A percentile compares a stretch with the other conserved stretches of the same genome.
phyloP scores from a whole-genome alignment of 1,140 invertebrate species.

The Brachionus sp. region DNA sequence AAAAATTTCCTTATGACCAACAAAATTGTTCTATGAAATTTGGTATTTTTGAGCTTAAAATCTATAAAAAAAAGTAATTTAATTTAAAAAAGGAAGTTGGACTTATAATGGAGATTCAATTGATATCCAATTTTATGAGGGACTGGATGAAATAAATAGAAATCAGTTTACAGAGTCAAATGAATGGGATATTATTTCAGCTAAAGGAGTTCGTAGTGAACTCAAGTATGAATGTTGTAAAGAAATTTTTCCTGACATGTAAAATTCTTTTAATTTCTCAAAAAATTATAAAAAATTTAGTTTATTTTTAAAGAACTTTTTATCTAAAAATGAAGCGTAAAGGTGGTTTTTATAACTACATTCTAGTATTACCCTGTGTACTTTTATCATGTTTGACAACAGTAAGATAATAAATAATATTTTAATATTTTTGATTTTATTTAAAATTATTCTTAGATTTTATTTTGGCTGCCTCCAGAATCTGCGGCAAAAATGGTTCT shows the following conservation, averaged over 20 bases:
- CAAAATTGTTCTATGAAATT: constrained; percentile 59
- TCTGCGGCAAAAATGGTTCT: constrained; percentile 61
- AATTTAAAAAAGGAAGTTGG: constrained; percentile 50
- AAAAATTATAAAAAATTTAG: neutral
- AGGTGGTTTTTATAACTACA: constrained; percentile 60
- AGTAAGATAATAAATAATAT: neutral
- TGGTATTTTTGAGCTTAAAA: constrained; percentile 47
- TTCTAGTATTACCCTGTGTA: constrained; percentile 58
- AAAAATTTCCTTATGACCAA: constrained; percentile 58
- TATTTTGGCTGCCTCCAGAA: constrained; percentile 61
- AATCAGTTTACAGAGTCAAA: constrained; percentile 58
- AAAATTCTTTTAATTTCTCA: neutral
- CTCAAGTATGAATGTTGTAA: constrained; percentile 58
- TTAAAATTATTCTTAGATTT: constrained; percentile 50
- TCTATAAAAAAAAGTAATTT: too few species aligned
- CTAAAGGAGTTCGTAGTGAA: constrained; percentile 46
- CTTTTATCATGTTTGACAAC: constrained; percentile 57
- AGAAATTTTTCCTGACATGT: constrained; percentile 58
- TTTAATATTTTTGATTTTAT: too few species aligned
- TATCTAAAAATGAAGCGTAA: constrained; percentile 53
- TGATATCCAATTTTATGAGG: constrained; percentile 54
- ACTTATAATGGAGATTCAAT: constrained; percentile 58
- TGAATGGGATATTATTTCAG: constrained; percentile 57
- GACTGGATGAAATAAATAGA: constrained; percentile 53
- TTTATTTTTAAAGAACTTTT: constrained; percentile 50